Evolutionary conservation across 2,113 vertebrate genomes (phyloP), one percentile per base, ranked within the genome.

Genomic region (Corythoichthys haematopterus): DNA sequence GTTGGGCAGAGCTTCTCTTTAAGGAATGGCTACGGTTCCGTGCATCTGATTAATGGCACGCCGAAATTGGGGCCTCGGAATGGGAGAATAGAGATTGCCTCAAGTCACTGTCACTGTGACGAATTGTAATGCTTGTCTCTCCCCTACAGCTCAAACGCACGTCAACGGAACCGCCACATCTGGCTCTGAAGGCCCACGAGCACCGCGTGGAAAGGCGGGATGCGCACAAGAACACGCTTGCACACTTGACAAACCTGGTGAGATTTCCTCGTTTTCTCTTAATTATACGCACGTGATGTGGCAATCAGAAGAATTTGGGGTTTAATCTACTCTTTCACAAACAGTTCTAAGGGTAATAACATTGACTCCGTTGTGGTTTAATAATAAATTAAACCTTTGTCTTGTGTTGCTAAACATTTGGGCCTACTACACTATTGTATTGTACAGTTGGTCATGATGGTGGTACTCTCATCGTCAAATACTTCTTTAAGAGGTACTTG

Each of bases 121-220:
- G 81, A 75, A 84, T 66, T 53, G 20, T 67, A 35, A 12, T 50
- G 62, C 74, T 56, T 63, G 10, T 80, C 51, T 69, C 6, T 62
- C 43, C 15, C 33, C 66, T 6, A 11, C 5, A 93, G 92, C 87
- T 93, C 46, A 87, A 90, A 78, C 88, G 67, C 69, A 69, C 83
- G 9, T 82, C 90, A 51, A 84, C 89, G 45, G 90, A 91, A 57
- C 79, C 88, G 15, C 88, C 91, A 0, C 65, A 83, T 36, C 72
- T 84, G 47, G 88, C 82, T 0, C 81, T 84, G 38, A 90, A 64
- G 62, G 56, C 52, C 9, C 66, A 84, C 0, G 88, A 90, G 57
- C 93, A 94, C 66, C 91, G 58, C 6, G 72, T 93, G 0, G 92
- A 92, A 80, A 92, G 79, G 73, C 86, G 94, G 64, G 93, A 96